Evolutionary conservation across 2,113 vertebrate genomes (phyloP), one percentile per base, ranked within the genome.

Genomic region (Opisthocomus hoazin): DNA sequence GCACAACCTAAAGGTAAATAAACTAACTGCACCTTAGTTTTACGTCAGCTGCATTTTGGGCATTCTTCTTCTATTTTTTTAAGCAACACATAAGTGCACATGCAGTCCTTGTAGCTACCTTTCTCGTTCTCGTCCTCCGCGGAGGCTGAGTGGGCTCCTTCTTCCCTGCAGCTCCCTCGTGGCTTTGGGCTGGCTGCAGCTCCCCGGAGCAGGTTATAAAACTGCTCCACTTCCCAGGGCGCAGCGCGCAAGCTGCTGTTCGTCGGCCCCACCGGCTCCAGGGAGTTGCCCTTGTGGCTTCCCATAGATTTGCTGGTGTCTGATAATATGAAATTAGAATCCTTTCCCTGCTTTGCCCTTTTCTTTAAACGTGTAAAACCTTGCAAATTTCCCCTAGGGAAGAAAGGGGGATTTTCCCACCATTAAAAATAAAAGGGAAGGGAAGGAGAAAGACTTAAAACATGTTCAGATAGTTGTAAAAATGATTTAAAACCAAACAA

Each of bases 321-420:
- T 95, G 93, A 94, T 92, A 89, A 84, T 84, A 87, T 92, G 95
- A 96, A 95, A 95, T 93, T 90, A 95, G 95, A 93, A 92, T 88
- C 85, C 69, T 87, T 90, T 66, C 78, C 80, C 58, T 91, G 58
- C 76, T 90, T 87, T 92, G 73, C 90, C 80, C 94, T 94, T 89
- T 81, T 60, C 92, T 84, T 58, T 54, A 81, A 93, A 84, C 63
- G 32, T 82, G 93, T 91, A 84, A 85, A 79, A 91, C 96, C 92
- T 87, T 95, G 94, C 84, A 87, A 57, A 76, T 92, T 84, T 20
- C 65, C 95, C 86, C 12, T 50, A 57, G 89, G 94, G 84, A 37
- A 94, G 74, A 84, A 53, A 84, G 34, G 86, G 92, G 94, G 95
- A 92, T 93, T 97, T 97, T 91, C 95, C 90, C 92, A 94, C 80